Conservation (phyloP, 2,113 vertebrate species). For the Sigmodon hispidus region DNA sequence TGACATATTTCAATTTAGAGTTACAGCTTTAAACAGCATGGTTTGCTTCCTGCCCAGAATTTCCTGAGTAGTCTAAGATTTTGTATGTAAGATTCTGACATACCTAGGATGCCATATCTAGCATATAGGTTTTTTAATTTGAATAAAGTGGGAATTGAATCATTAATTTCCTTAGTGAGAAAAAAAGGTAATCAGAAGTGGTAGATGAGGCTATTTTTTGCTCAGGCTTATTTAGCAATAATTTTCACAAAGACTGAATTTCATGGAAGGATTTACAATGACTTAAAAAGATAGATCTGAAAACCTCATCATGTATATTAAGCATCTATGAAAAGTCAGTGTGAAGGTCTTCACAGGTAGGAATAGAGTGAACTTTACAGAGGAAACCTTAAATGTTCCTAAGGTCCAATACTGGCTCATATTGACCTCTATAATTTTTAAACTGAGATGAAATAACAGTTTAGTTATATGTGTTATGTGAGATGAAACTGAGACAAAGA, state of each 20-base stretch:
- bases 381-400: neutral
- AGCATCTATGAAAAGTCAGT: slow-evolving; percentile 25
- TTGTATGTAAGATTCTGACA: neutral
- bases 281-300: neutral
- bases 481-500: slow-evolving; percentile 12
- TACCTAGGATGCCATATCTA: neutral
- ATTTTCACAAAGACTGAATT: neutral
- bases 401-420: neutral
- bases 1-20: slow-evolving; percentile 7
- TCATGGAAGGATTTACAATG: neutral
- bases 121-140: neutral
- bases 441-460: neutral
- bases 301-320: neutral
- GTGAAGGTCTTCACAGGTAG: neutral
- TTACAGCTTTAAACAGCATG: slow-evolving; percentile 11
- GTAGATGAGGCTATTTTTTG: slow-evolving; percentile 4
- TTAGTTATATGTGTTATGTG: neutral
- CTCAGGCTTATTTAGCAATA: neutral
- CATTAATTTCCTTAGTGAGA: neutral
- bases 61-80: neutral
- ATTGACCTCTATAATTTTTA: slow-evolving; percentile 11
- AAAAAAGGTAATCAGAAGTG: neutral
- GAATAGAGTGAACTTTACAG: neutral
- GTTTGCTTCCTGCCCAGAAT: neutral
- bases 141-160: neutral